Base-by-base conservation (phyloP, 2,113 vertebrate genomes). In the Ranitomeya imitator region DNA sequence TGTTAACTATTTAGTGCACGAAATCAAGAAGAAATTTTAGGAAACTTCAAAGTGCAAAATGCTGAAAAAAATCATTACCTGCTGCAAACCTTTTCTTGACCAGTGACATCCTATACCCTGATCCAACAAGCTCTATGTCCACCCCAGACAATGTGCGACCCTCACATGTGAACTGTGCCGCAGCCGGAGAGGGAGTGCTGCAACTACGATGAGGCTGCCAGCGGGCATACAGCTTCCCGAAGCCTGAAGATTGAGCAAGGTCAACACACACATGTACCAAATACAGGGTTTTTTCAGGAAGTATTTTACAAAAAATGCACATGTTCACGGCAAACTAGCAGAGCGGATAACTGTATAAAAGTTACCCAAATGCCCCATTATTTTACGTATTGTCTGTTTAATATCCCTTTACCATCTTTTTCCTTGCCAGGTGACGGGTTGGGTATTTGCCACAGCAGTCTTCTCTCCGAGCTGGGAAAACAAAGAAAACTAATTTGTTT, bases 81-180 rank as follows among this genome's bases (percentile, higher is more conserved):
- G 98, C 98, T 23, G 98, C 97, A 0, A 99, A 98, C 87, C 98
- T 96, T 91, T 97, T 97, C 94, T 99, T 99, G 86, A 99, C 94
- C 89, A 99, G 94, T 0, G 98, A 99, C 97, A 99, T 97, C 82
- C 98, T 96, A 93, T 99, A 99, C 54, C 96, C 96, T 0, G 94
- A 90, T 7, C 97, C 95, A 61, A 97, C 96, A 91, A 99, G 95
- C 92, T 98, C 96, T 92, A 99, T 91, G 59, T 96, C 96, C 74
- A 98, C 92, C 0, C 98, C 98, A 0, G 98, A 97, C 90, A 99
- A 90, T 0, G 98, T 97, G 18, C 95, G 94, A 73, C 97, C 98
- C 7, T 97, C 97, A 6, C 97, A 97, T 92, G 96, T 96, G 90
- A 99, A 98, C 95, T 98, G 97, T 1, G 98, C 97, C 0, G 97